Conservation (phyloP, 2,888 invertebrate species). For the Macroteleia sp. region DNA sequence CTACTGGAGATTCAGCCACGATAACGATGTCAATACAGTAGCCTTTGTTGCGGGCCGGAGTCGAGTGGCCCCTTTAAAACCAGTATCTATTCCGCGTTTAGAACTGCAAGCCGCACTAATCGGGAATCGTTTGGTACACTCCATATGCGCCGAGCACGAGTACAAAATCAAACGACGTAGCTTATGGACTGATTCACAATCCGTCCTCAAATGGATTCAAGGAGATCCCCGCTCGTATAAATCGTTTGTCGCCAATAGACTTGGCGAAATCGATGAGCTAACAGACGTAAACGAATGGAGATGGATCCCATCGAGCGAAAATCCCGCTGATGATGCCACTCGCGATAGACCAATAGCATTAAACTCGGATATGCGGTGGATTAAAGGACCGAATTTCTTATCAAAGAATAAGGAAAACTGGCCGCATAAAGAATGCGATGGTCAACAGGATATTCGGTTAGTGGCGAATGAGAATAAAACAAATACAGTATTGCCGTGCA, state of each 20-base stretch:
- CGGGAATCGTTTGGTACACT: background rate
- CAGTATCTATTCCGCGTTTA: background rate
- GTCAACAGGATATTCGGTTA: no score
- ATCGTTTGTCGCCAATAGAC: background rate
- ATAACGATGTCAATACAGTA: background rate
- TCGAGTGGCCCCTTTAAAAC: slow-evolving; percentile 2
- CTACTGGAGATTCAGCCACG: slow-evolving; percentile 10
- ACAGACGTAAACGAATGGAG: background rate
- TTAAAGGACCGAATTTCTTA: no score
- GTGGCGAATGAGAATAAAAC: no score
- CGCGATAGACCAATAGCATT: no score
- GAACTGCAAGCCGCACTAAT: no score
- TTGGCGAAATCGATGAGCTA: background rate
- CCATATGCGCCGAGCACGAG: background rate
- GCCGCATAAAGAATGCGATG: no score
- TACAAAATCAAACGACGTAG: no score
- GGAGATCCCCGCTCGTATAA: background rate
- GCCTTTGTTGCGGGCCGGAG: slow-evolving; percentile 4
- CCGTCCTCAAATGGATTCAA: background rate
- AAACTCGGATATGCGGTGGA: no score
- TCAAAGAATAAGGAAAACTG: no score
- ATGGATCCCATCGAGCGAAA: background rate
- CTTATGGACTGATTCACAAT: background rate
- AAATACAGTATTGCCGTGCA: no score
- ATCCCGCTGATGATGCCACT: background rate